Base-by-base conservation (phyloP, 2,888 invertebrate species). In the Cephus runcator region DNA sequence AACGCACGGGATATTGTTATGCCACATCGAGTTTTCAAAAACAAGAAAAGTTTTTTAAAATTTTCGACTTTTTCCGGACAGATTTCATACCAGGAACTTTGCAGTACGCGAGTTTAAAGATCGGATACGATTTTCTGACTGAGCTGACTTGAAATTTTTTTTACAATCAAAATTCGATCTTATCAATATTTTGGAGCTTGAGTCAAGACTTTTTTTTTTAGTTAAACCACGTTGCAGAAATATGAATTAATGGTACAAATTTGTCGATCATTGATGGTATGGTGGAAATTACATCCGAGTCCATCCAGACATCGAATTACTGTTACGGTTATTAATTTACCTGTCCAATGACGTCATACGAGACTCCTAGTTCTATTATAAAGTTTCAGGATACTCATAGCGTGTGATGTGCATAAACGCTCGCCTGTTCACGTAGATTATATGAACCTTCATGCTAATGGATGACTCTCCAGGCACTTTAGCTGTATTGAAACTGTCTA, bases 401-500 rank as follows among this genome's bases (percentile, higher is more conserved):
- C 71, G 31, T 34, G 12, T 71, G 33, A 71, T 33, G 30, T 34
- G 23, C 71, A 71, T 71, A 71, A 71, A 71, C 71, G 71, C n/a
- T 34, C 15, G 31, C 9, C 71, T 71, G 71, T 34, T 33, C 71
- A 71, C 30, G 71, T 11, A 34, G 31, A 71, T 71, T 71, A 71
- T 71, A 71, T 30, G 71, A 71, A 71, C 30, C 71, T 71, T 34
- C 71, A 56, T 34, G 33, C 33, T 71, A 71, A 71, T 71, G 71
- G 33, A 71, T 71, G 31, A 30, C 71, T 71, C 71, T 34, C 30
- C 33, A 71, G 71, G 15, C 71, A 34, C 71, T 71, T 71, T 71
- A 71, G 71, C 71, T 34, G 71, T 71, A 71, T 71, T 71, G 31
- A 71, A 71, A 71, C 71, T 71, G 71, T 71, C 71, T 12, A 71